These are phyloP conservation scores for Cochlearius cochlearius DNA, from an alignment of 2,113 vertebrate genomes.

Conservation along the genomic window DNA sequence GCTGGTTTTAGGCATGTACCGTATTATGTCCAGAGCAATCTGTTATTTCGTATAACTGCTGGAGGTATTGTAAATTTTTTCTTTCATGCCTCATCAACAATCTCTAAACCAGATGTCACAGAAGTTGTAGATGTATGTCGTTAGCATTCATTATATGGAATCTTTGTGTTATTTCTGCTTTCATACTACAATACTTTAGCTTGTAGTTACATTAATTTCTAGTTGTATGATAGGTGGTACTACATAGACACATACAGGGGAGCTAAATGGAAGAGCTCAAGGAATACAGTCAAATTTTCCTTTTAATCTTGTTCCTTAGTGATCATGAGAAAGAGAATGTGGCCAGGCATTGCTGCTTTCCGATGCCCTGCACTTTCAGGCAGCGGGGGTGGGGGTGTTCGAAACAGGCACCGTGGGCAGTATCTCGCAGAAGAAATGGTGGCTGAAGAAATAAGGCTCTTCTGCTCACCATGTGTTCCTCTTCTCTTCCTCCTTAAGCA, in stretches of 20 bases:
- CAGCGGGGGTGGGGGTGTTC: no score
- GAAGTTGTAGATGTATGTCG: not conserved
- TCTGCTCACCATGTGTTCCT: not conserved
- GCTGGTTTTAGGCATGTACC: not conserved
- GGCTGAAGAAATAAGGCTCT: not conserved
- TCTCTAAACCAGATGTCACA: not conserved
- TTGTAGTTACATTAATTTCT: not conserved
- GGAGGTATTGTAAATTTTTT: not conserved
- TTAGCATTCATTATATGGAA: not conserved
- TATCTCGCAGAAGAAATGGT: not conserved
- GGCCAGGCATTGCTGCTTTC: not conserved
- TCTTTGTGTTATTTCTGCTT: not conserved
- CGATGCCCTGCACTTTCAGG: not conserved
- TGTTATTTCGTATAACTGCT: not conserved
- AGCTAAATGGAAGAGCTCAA: not conserved
- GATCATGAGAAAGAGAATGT: not conserved
- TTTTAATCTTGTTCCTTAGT: not conserved
- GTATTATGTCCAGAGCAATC: not conserved
- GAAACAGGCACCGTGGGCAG: no score
- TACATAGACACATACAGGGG: not conserved
- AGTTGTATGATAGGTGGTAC: fast-evolving
- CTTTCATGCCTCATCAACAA: not conserved
- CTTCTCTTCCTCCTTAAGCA: not conserved
- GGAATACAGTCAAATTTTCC: not conserved
- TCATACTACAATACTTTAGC: not conserved